These are phyloP conservation scores for Pseudopipra pipra DNA, from an alignment of 2,113 vertebrate genomes.

Conservation along the genomic window DNA sequence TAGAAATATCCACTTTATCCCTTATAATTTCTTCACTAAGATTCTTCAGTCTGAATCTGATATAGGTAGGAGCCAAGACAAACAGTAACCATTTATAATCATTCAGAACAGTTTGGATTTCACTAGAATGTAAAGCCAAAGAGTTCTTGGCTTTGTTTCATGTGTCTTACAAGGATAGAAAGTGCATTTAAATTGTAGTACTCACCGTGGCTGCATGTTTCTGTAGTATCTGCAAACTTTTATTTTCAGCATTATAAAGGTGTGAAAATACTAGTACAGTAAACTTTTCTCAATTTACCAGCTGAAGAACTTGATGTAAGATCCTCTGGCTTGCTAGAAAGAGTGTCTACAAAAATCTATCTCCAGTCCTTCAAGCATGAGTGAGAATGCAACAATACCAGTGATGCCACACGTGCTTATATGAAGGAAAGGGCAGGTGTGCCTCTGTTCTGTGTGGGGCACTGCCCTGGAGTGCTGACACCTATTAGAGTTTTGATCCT, in stretches of 20 bases:
- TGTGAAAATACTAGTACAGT: slow-evolving; percentile 44
- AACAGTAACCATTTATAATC: slow-evolving; percentile 78
- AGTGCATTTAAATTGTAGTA: slow-evolving; percentile 68
- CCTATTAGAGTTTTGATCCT: background rate
- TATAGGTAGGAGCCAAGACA: slow-evolving; percentile 81
- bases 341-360: background rate
- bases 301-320: slow-evolving; percentile 28
- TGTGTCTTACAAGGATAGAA: slow-evolving; percentile 67
- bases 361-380: background rate
- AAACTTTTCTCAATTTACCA: slow-evolving; percentile 57
- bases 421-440: background rate
- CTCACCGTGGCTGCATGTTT: slow-evolving; percentile 63
- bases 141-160: slow-evolving; percentile 78
- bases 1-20: slow-evolving; percentile 82
- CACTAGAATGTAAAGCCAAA: slow-evolving; percentile 76
- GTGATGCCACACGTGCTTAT: fast-evolving
- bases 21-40: slow-evolving; percentile 78
- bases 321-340: background rate
- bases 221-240: slow-evolving; percentile 71
- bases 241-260: slow-evolving; percentile 56
- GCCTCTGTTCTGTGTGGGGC: background rate
- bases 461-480: background rate
- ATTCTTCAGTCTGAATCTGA: slow-evolving; percentile 81
- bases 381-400: background rate
- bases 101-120: slow-evolving; percentile 76